Percentiles rank a stretch among this genome's conserved stretches.
phyloP scores from a whole-genome alignment of 2,888 invertebrate species.

The Nemotelus nigrinus region DNA sequence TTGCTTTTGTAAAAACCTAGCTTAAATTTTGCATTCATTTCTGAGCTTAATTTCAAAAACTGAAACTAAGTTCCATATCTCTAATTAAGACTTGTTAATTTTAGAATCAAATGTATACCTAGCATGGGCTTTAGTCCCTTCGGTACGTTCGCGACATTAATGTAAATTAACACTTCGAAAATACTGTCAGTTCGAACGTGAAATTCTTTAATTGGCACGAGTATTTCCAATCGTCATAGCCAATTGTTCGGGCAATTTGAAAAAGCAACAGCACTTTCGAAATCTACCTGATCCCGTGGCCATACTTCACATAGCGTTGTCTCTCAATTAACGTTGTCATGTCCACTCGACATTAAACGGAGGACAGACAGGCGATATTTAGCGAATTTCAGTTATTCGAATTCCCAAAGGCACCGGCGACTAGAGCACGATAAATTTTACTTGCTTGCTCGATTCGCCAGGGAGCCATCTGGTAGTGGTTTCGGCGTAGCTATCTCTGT shows the following conservation, averaged over 20 bases:
- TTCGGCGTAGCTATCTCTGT: not conserved
- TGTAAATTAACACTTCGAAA: too few species aligned
- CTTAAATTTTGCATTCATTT: too few species aligned
- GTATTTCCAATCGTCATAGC: slow-evolving; percentile 31
- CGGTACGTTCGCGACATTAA: too few species aligned
- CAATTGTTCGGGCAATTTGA: slow-evolving; percentile 34
- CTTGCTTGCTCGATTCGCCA: not conserved
- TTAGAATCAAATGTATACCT: too few species aligned
- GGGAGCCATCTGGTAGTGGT: not conserved
- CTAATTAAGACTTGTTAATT: too few species aligned
- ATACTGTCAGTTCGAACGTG: not conserved
- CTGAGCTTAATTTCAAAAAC: too few species aligned
- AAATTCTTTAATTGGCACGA: slow-evolving; percentile 32
- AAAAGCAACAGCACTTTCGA: slow-evolving; percentile 35
- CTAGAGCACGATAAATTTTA: not conserved
- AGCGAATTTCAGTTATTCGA: slow-evolving; percentile 11
- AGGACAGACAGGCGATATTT: slow-evolving; percentile 5
- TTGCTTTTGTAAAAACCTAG: too few species aligned
- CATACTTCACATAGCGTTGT: slow-evolving; percentile 9
- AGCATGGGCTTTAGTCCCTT: too few species aligned
- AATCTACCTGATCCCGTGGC: not conserved
- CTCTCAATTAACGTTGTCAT: slow-evolving; percentile 44
- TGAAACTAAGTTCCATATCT: too few species aligned
- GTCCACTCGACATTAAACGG: slow-evolving; percentile 25
- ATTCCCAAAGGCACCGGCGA: slow-evolving; percentile 10